Conservation (phyloP, 2,888 invertebrate species). For the Drosophila histrio region DNA sequence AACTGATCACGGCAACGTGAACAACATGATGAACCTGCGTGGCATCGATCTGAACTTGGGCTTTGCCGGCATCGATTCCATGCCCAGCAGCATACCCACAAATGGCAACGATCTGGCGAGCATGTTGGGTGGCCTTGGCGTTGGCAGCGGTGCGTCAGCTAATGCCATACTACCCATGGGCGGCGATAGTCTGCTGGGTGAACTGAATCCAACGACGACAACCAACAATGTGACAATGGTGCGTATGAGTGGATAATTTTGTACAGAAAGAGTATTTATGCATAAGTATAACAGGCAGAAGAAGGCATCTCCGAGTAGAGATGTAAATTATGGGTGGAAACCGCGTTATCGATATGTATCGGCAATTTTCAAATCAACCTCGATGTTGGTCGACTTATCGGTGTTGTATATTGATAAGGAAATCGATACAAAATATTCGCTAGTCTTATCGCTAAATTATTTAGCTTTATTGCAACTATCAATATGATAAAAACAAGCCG, state of each 20-base stretch:
- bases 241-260: slow-evolving; percentile 1
- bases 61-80: slow-evolving; percentile 52
- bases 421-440: too few relatives aligned
- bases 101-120: slow-evolving; percentile 83
- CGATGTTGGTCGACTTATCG: too few relatives aligned
- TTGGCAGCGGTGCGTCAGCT: slow-evolving; percentile 5
- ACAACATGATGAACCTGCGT: slow-evolving; percentile 70
- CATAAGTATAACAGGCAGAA: not conserved
- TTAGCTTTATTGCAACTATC: too few relatives aligned
- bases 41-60: slow-evolving; percentile 63
- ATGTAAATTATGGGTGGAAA: too few relatives aligned
- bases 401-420: too few relatives aligned
- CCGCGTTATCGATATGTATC: too few relatives aligned
- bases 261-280: not conserved
- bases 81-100: slow-evolving; percentile 66
- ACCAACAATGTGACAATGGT: slow-evolving; percentile 78
- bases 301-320: not conserved
- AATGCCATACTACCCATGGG: slow-evolving; percentile 25
- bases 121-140: slow-evolving; percentile 58
- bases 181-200: slow-evolving; percentile 68
- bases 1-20: slow-evolving; percentile 71
- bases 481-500: too few relatives aligned
- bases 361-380: too few relatives aligned
- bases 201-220: slow-evolving; percentile 73
- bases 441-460: too few relatives aligned